Conservation (phyloP, 2,113 vertebrate species). For the Oophaga pumilio region DNA sequence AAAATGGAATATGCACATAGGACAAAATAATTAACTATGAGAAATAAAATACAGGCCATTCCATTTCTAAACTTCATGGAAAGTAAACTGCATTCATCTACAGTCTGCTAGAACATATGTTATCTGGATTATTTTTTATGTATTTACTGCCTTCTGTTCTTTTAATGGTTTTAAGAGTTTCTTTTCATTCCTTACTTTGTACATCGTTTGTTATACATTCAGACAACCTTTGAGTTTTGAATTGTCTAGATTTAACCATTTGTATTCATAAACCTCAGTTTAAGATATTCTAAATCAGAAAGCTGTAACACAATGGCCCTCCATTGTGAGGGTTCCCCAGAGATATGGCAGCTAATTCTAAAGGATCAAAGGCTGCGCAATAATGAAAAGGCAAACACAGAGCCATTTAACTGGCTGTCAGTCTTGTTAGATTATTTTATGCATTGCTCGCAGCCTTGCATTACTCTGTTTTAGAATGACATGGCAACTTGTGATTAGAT, state of each 20-base stretch:
- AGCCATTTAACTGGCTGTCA: slow-evolving; percentile 61
- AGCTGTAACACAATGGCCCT: background rate
- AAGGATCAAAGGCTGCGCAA: slow-evolving; percentile 58
- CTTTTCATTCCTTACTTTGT: slow-evolving; percentile 17
- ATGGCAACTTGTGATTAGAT: slow-evolving; percentile 66
- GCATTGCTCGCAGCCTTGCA: slow-evolving; percentile 56
- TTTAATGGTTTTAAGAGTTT: slow-evolving; percentile 23
- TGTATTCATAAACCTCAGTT: background rate
- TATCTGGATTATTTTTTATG: background rate
- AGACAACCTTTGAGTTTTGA: background rate
- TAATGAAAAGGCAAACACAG: slow-evolving; percentile 60
- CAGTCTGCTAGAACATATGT: background rate
- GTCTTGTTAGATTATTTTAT: slow-evolving; percentile 61
- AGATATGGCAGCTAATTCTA: slow-evolving; percentile 54
- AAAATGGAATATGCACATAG: too few relatives aligned
- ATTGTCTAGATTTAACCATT: slow-evolving; percentile 36
- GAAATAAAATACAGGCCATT: background rate
- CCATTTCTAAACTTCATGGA: background rate
- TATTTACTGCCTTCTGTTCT: background rate
- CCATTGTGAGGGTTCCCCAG: slow-evolving; percentile 41
- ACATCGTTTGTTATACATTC: slow-evolving; percentile 6
- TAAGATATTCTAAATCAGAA: slow-evolving; percentile 20
- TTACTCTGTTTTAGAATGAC: slow-evolving; percentile 64
- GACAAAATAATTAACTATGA: too few relatives aligned
- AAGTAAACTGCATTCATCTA: background rate